Conservation (phyloP, 2,888 invertebrate genomes). For the Hydraecia micacea region DNA sequence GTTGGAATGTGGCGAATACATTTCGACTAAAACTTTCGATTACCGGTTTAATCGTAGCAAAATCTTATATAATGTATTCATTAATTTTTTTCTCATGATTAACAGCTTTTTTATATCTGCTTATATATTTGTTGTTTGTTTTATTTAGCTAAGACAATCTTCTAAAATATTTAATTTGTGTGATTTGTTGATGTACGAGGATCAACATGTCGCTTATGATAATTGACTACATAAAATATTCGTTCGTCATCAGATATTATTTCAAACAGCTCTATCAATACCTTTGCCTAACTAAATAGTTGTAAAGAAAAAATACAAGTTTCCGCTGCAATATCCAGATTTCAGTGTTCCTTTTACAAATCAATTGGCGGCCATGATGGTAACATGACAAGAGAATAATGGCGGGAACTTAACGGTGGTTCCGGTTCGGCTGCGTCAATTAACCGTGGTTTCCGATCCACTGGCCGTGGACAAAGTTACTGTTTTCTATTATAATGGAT, state of each 20-base stretch:
- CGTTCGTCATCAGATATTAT: not conserved
- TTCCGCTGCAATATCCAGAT: slow-evolving; percentile 14
- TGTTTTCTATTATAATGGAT: slow-evolving; percentile 66
- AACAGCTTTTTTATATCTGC: not conserved
- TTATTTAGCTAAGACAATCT: not conserved
- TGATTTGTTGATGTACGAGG: not conserved
- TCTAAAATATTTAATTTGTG: not conserved
- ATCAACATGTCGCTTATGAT: not conserved
- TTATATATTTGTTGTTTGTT: not conserved
- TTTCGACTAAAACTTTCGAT: not conserved
- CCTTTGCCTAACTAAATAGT: not conserved
- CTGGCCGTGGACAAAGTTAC: slow-evolving; percentile 76
- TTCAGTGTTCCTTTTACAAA: slow-evolving; percentile 46
- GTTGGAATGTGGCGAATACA: not conserved
- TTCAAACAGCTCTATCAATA: not conserved
- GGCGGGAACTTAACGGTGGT: slow-evolving; percentile 75
- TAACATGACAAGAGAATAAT: slow-evolving; percentile 72
- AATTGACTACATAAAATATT: not conserved
- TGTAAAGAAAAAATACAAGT: slow-evolving; percentile 16
- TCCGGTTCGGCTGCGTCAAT: slow-evolving; percentile 74
- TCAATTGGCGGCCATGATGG: slow-evolving; percentile 61
- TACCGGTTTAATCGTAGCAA: not conserved
- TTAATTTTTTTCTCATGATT: not conserved
- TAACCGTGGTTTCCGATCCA: slow-evolving; percentile 83
- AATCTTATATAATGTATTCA: not conserved